These are phyloP conservation scores for Rhinoraja longicauda DNA, from an alignment of 2,797 vertebrate genomes.

Conservation along the genomic window DNA sequence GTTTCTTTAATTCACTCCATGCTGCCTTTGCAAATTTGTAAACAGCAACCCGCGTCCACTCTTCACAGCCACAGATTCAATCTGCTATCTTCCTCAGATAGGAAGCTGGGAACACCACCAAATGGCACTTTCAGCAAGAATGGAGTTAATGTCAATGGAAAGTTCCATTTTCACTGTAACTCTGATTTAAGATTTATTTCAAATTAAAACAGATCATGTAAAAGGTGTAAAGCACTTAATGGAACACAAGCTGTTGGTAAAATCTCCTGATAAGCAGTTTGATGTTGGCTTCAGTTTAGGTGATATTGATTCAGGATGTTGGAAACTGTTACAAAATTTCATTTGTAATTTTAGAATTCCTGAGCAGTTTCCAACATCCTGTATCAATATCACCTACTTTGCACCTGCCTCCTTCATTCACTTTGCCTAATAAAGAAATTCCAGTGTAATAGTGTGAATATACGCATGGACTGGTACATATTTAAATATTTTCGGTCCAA, in stretches of 20 bases:
- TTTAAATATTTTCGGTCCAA: background rate
- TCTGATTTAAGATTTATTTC: constrained; percentile 26
- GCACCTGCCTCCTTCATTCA: constrained; percentile 27
- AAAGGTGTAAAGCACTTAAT: constrained; percentile 30
- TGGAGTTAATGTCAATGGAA: constrained; percentile 25
- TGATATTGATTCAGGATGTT: constrained; percentile 37
- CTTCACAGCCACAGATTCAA: constrained; percentile 27
- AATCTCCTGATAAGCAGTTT: constrained; percentile 32
- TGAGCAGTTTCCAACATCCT: constrained; percentile 22
- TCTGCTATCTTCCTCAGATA: constrained; percentile 3
- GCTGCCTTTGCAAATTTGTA: background rate
- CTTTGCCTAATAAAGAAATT: background rate
- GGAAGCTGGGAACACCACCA: constrained; percentile 3
- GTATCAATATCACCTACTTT: constrained; percentile 34
- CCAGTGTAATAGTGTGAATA: background rate
- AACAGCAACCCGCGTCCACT: background rate
- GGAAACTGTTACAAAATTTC: constrained; percentile 31
- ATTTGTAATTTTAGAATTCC: constrained; percentile 30
- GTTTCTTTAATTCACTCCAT: background rate
- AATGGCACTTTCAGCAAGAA: constrained; percentile 21
- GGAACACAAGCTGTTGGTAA: constrained; percentile 19
- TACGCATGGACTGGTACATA: too few relatives aligned
- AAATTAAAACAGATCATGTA: constrained; percentile 19
- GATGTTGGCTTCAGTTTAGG: constrained; percentile 29
- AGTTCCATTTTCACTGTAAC: background rate